These are phyloP conservation scores for Morbakka virulenta DNA, from an alignment of 30 jellyfish, hydroid and myxozoan genomes.

Conservation along the genomic window DNA sequence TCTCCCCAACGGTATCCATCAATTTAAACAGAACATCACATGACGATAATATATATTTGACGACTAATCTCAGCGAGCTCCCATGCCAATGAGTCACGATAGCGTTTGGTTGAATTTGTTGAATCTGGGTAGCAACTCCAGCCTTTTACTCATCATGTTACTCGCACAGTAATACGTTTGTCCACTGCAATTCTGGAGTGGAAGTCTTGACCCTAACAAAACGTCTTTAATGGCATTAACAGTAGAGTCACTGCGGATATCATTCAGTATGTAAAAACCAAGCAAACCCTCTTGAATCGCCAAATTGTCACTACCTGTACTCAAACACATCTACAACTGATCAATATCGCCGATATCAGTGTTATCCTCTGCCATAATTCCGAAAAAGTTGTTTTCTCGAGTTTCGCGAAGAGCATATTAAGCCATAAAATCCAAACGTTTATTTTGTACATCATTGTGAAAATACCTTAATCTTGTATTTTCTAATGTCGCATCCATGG, in stretches of 20 bases:
- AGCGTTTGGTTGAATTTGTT: slow-evolving; percentile 30
- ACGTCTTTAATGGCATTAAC: slow-evolving; percentile 27
- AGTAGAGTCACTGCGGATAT: too few relatives aligned
- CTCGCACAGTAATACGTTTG: slow-evolving; percentile 58
- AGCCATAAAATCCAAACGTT: neutral
- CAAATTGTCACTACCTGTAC: slow-evolving; percentile 27
- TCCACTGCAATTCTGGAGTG: slow-evolving; percentile 8
- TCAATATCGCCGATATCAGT: slow-evolving; percentile 37
- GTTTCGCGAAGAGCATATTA: slow-evolving; percentile 12
- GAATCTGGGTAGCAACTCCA: slow-evolving; percentile 44
- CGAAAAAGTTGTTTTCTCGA: slow-evolving; percentile 10
- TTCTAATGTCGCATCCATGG: neutral
- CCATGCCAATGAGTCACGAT: slow-evolving; percentile 40
- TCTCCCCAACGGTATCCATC: slow-evolving; percentile 64
- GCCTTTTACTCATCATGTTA: slow-evolving; percentile 54
- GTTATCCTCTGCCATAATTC: slow-evolving; percentile 37
- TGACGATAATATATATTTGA: slow-evolving; percentile 4
- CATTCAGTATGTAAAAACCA: slow-evolving; percentile 7
- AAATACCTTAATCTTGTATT: neutral
- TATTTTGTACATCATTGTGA: neutral
- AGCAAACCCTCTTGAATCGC: slow-evolving; percentile 12
- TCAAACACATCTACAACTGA: slow-evolving; percentile 23
- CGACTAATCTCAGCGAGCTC: slow-evolving; percentile 50
- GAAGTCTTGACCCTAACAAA: slow-evolving; percentile 3
- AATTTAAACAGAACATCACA: slow-evolving; percentile 14